Conservation (phyloP, 64 coral and sea anemone species). For the Montipora capricornis region DNA sequence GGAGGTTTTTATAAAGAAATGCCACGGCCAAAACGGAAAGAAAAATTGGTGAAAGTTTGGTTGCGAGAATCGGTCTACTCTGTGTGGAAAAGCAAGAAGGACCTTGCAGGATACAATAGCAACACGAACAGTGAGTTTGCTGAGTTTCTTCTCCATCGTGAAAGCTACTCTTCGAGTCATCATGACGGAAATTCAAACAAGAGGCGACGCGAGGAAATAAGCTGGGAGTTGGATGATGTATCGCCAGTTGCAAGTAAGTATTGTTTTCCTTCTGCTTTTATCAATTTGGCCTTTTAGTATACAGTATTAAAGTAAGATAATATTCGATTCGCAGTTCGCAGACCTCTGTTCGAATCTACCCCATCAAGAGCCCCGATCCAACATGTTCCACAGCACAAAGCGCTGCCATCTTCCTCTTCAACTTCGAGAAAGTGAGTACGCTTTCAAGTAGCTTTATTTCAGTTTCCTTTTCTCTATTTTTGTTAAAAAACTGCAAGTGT, state of each 20-base stretch:
- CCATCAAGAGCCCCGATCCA: no score
- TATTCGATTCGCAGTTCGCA: background rate
- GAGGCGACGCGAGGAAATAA: background rate
- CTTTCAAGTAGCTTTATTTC: no score
- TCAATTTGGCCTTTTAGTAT: conserved; percentile 3
- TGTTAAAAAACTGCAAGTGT: no score
- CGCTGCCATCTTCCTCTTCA: no score
- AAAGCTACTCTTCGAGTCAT: background rate
- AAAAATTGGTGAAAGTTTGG: background rate
- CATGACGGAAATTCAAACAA: background rate
- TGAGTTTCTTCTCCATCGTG: conserved; percentile 20
- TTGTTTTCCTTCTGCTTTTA: conserved; percentile 2
- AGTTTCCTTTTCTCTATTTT: no score
- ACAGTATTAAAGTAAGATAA: background rate
- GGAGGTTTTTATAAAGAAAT: background rate
- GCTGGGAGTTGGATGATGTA: background rate
- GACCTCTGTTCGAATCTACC: background rate
- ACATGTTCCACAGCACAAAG: no score
- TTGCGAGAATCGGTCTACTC: background rate
- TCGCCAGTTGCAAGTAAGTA: background rate
- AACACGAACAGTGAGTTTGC: conserved; percentile 20
- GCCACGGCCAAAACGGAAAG: background rate
- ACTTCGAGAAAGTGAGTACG: no score
- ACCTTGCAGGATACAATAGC: background rate
- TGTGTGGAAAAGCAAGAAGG: background rate